A percentile compares a stretch with the other conserved stretches of the same genome.
Conservation (phyloP, 2,113 vertebrate species). For the Pungitius pungitius region DNA sequence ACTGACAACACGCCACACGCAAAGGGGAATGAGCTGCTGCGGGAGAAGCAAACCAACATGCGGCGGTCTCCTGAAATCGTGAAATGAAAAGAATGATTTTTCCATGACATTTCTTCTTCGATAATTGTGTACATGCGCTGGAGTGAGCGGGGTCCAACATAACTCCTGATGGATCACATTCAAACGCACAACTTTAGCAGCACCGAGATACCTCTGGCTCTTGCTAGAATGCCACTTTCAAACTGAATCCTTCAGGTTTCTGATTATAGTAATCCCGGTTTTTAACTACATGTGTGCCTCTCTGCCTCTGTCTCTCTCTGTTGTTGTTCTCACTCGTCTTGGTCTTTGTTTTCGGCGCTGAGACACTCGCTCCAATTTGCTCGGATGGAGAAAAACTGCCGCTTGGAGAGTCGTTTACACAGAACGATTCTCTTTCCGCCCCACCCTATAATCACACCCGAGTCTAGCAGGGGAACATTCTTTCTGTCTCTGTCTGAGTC, state of each 20-base stretch:
- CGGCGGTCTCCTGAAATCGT: not conserved
- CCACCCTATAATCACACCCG: constrained; percentile 60
- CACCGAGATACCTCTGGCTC: not conserved
- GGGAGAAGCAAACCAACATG: not conserved
- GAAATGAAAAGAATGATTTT: not conserved
- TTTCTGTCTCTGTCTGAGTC: constrained; percentile 10
- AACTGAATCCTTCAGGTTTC: constrained; percentile 7
- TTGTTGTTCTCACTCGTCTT: constrained; percentile 1
- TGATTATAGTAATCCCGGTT: constrained; percentile 33
- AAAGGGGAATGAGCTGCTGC: not conserved
- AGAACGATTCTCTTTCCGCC: constrained; percentile 53
- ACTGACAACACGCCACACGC: constrained; percentile 1
- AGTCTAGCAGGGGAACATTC: constrained; percentile 53
- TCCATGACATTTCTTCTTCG: constrained; percentile 15
- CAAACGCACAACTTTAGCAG: not conserved
- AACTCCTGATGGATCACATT: constrained; percentile 18
- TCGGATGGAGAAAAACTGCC: constrained; percentile 54
- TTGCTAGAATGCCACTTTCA: not conserved
- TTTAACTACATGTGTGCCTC: constrained; percentile 1
- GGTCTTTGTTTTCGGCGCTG: not conserved
- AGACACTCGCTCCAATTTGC: constrained; percentile 45
- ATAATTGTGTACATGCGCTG: not conserved
- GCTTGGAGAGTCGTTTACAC: constrained; percentile 34
- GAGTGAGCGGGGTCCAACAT: not conserved
- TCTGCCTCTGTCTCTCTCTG: not conserved